Evolutionary conservation across 2,113 vertebrate genomes (phyloP).

Genomic region (Epinephelus moara): DNA sequence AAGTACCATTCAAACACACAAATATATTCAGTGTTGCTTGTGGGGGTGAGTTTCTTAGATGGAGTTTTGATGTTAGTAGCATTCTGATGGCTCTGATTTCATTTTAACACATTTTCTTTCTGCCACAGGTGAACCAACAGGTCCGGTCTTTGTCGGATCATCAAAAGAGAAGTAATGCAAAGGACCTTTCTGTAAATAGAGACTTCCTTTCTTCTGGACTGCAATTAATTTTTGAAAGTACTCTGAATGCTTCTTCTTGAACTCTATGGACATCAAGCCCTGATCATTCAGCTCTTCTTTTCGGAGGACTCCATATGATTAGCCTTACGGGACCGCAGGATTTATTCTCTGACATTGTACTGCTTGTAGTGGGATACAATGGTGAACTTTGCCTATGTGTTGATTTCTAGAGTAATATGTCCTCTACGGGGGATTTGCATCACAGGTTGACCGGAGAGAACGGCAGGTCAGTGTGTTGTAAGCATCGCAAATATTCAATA

Average conservation of each 20-base stretch:
- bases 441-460: conserved; percentile 14
- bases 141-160: not conserved
- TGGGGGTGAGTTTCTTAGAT: not conserved
- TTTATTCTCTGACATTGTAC: conserved; percentile 65
- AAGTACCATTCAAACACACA: not conserved
- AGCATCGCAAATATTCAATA: conserved; percentile 17
- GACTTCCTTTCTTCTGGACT: conserved; percentile 69
- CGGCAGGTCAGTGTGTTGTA: conserved; percentile 29
- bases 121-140: conserved; percentile 86
- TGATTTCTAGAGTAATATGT: conserved; percentile 63
- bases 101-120: conserved; percentile 49
- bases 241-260: conserved; percentile 54
- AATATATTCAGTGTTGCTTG: not conserved
- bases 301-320: conserved; percentile 51
- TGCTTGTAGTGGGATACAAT: conserved; percentile 74
- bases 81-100: conserved; percentile 28
- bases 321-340: conserved; percentile 63
- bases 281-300: conserved; percentile 27
- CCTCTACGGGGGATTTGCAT: conserved; percentile 19
- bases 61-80: not conserved
- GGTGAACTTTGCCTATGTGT: conserved; percentile 65
- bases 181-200: conserved; percentile 80
- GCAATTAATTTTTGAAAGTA: conserved; percentile 53
- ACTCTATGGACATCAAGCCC: conserved; percentile 50
- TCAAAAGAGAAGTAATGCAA: conserved; percentile 43